Percentiles rank a stretch among this genome's conserved stretches.
Evolutionary conservation across 2,888 invertebrate species (phyloP).

Genomic region (Linhomoeus sp.): DNA sequence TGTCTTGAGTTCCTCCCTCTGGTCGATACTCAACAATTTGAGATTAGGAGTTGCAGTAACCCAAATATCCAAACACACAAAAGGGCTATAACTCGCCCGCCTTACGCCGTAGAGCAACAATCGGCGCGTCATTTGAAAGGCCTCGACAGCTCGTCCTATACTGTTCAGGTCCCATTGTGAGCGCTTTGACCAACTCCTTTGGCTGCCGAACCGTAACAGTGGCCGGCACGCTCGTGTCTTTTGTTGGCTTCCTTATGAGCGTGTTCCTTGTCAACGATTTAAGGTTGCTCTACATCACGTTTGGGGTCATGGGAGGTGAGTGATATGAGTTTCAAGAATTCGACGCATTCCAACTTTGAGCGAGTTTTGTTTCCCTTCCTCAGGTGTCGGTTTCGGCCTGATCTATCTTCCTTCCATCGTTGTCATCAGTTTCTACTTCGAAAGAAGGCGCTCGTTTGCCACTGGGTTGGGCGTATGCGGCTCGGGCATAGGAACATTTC

Average conservation of each 20-base stretch:
- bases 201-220: conserved; percentile 80
- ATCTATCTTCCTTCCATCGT: conserved; percentile 95
- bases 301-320: conserved; percentile 63
- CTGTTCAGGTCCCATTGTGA: conserved; percentile 69
- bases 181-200: conserved; percentile 78
- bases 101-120: no score
- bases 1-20: no score
- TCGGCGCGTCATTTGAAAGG: no score
- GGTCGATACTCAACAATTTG: no score
- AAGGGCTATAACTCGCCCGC: no score
- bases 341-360: no score
- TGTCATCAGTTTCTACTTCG: conserved; percentile 88
- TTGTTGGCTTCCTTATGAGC: conserved; percentile 47
- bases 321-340: background rate
- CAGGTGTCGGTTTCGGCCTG: conserved; percentile 79
- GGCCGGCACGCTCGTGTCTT: conserved; percentile 51
- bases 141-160: no score
- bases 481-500: conserved; percentile 79
- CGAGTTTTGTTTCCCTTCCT: no score
- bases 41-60: no score
- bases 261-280: conserved; percentile 52
- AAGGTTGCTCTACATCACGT: conserved; percentile 53
- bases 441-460: conserved; percentile 73
- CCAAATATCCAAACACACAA: no score
- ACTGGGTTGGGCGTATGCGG: conserved; percentile 85